phyloP scores from a whole-genome alignment of 2,797 vertebrate species.

The Pagetopsis macropterus region DNA sequence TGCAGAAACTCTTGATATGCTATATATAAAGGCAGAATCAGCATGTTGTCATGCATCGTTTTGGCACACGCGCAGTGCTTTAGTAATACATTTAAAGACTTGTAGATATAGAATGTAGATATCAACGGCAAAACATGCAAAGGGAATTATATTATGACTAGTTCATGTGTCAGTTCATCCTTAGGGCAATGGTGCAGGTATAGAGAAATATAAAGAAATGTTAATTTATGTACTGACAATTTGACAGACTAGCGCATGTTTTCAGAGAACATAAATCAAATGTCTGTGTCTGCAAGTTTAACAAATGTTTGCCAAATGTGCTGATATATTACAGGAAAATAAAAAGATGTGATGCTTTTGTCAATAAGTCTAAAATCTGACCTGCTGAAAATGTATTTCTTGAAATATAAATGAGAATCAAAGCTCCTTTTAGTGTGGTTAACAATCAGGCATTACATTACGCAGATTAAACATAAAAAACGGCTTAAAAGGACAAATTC shows the following conservation, averaged over 20 bases:
- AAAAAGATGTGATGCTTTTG: constrained; percentile 6
- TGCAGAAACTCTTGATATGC: background rate
- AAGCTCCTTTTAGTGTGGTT: constrained; percentile 23
- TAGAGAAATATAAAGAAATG: background rate
- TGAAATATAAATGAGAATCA: constrained; percentile 6
- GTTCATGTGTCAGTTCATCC: background rate
- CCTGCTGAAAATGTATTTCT: background rate
- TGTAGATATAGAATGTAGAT: too few species aligned
- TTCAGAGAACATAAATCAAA: background rate
- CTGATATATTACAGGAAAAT: constrained; percentile 8
- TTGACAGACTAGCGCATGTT: background rate
- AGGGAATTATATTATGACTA: background rate
- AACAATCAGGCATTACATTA: constrained; percentile 30
- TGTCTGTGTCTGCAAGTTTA: background rate
- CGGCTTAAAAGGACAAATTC: constrained; percentile 2
- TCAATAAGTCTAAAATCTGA: constrained; percentile 10
- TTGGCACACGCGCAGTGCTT: too few species aligned
- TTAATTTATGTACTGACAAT: background rate
- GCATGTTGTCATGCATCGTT: background rate
- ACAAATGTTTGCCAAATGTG: constrained; percentile 4
- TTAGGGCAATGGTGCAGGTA: background rate
- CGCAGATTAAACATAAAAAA: constrained; percentile 19
- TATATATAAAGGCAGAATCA: background rate
- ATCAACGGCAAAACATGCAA: background rate
- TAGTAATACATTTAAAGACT: too few species aligned